A percentile compares a stretch with the other conserved stretches of the same genome.
Evolutionary conservation across 2,797 vertebrate genomes (phyloP).

Genomic region (Bradypus variegatus): DNA sequence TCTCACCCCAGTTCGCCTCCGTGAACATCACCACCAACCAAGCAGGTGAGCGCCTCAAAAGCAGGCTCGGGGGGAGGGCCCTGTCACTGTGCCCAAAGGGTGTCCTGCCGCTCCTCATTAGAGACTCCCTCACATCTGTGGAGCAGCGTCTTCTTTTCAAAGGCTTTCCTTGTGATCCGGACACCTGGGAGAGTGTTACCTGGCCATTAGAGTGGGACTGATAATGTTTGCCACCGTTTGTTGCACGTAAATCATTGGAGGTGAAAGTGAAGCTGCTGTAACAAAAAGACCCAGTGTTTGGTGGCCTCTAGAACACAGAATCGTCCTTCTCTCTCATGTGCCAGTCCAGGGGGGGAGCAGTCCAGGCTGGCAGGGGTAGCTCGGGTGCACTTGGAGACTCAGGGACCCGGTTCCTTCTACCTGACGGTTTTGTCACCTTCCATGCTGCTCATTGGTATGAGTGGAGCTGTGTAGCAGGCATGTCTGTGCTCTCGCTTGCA

Average conservation of each 20-base stretch:
- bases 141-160: background rate
- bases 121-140: background rate
- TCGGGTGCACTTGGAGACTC: background rate
- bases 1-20: constrained; percentile 85
- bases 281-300: background rate
- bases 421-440: accelerated
- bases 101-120: accelerated
- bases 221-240: background rate
- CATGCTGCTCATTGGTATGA: accelerated
- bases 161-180: background rate
- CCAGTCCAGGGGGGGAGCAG: background rate
- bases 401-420: accelerated
- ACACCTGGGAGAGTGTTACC: background rate
- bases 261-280: background rate
- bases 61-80: accelerated
- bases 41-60: constrained; percentile 81
- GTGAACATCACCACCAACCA: constrained; percentile 99
- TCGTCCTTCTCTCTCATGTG: background rate
- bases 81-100: background rate
- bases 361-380: background rate
- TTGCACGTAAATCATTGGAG: accelerated
- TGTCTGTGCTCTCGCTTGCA: background rate
- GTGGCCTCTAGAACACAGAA: background rate
- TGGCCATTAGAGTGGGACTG: background rate
- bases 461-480: accelerated